Base-by-base conservation (phyloP, 2,113 vertebrate species). In the Grallaria varia region DNA sequence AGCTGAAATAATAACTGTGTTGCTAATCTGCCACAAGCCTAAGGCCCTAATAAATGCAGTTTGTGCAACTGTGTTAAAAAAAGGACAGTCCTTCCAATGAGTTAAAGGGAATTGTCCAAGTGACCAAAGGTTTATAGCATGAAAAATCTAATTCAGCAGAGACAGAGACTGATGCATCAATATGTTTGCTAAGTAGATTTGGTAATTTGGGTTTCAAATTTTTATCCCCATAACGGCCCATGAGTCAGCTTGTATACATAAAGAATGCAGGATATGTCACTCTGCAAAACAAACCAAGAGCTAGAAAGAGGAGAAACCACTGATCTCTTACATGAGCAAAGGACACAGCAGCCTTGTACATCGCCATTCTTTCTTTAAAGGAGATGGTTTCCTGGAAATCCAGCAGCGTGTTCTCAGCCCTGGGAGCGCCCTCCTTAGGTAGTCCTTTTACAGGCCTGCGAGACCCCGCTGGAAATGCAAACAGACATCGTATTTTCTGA, bases 301-400 rank as follows among this genome's bases (percentile, higher is more conserved):
- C 24, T 47, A 24, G 20, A 52, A 75, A 80, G 47, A 10, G 55
- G 44, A 72, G 45, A 42, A 81, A 58, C 22, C 8, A 25, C 6
- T 69, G 74, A 24, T 53, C 35, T 94, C 99, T 99, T 99, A 99
- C 99, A 50, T 97, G 95, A 87, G 97, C 96, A 79, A 98, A 98
- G 97, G 98, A 98, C 80, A 98, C 98, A 89, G 99, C 98, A 93
- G 98, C 98, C 96, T 99, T 99, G 96, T 99, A 99, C 97, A 98
- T 98, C 28, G 98, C 98, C 98, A 99, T 97, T 60, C 98, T 96
- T 92, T 99, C 98, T 95, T 98, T 99, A 88, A 98, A 96, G 79
- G 98, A 98, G 91, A 98, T 93, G 74, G 96, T 93, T 89, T 99
- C 98, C 67, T 98, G 98, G 95, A 97, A 93, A 84, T 98, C 98